Percentiles rank a stretch among this genome's conserved stretches.
Conservation (phyloP, 1,140 invertebrate genomes). For the Eueides isabella region DNA sequence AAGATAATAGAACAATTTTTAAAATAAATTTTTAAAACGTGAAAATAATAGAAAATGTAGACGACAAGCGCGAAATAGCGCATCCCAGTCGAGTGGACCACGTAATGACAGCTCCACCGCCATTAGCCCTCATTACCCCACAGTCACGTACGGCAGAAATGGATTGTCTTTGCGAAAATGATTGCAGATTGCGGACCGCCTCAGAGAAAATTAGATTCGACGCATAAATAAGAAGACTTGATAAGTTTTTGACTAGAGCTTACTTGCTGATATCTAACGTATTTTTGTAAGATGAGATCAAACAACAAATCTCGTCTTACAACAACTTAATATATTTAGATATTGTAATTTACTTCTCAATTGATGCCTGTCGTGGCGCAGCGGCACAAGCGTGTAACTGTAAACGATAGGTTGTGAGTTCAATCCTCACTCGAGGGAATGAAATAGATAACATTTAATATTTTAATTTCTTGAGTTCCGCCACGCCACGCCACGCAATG, state of each 20-base stretch:
- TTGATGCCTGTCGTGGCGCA: too few species aligned
- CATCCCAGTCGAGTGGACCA: constrained; percentile 29
- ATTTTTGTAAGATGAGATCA: too few species aligned
- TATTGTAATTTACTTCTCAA: too few species aligned
- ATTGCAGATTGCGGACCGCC: constrained; percentile 76
- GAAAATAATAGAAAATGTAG: constrained; percentile 15
- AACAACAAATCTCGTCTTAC: too few species aligned
- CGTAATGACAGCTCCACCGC: constrained; percentile 65
- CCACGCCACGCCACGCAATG: too few species aligned
- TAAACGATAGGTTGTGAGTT: too few species aligned
- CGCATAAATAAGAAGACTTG: constrained; percentile 62
- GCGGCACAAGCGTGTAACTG: too few species aligned
- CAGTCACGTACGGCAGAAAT: constrained; percentile 77
- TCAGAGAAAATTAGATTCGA: constrained; percentile 76
- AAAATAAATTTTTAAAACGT: not conserved
- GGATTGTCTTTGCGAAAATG: constrained; percentile 81
- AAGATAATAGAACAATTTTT: not conserved
- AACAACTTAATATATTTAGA: too few species aligned
- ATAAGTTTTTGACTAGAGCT: constrained; percentile 21
- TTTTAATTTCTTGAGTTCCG: too few species aligned
- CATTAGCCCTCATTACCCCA: constrained; percentile 75
- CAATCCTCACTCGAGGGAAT: too few species aligned
- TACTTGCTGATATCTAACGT: not conserved
- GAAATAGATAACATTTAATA: too few species aligned
- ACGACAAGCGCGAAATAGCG: constrained; percentile 20